These are phyloP conservation scores for Tachina fera DNA, from an alignment of 2,888 invertebrate genomes.

Conservation along the genomic window DNA sequence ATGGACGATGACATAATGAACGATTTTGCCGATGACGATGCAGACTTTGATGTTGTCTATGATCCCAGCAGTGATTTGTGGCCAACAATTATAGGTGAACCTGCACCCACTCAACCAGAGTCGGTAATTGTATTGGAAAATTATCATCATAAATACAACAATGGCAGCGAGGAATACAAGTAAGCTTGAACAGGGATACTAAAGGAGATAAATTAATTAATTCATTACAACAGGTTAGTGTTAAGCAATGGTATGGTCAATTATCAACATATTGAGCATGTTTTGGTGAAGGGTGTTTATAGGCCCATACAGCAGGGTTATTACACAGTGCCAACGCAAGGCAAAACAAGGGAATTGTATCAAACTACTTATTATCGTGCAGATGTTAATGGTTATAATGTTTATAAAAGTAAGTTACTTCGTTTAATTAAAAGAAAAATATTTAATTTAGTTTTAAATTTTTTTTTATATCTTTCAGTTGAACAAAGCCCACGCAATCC, in stretches of 20 bases:
- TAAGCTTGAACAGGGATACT: slow-evolving; percentile 59
- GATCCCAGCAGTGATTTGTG: slow-evolving; percentile 51
- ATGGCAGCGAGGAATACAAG: slow-evolving; percentile 79
- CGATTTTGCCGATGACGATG: slow-evolving; percentile 55
- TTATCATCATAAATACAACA: slow-evolving; percentile 76
- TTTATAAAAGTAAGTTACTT: slow-evolving; percentile 73
- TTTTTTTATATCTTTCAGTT: slow-evolving; percentile 67
- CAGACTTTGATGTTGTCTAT: slow-evolving; percentile 73
- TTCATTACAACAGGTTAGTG: slow-evolving; percentile 72
- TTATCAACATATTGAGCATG: slow-evolving; percentile 77
- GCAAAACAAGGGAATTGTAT: slow-evolving; percentile 59
- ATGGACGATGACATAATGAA: slow-evolving; percentile 70
- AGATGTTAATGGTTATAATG: slow-evolving; percentile 77
- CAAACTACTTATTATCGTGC: slow-evolving; percentile 77
- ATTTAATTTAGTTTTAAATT: not conserved
- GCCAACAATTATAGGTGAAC: slow-evolving; percentile 45
- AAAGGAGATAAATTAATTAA: not conserved
- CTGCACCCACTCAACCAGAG: slow-evolving; percentile 30
- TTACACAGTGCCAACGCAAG: slow-evolving; percentile 76
- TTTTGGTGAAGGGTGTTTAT: slow-evolving; percentile 72
- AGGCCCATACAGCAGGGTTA: slow-evolving; percentile 78
- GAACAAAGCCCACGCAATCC: slow-evolving; percentile 73
- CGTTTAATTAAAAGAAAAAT: not conserved
- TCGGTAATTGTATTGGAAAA: slow-evolving; percentile 75
- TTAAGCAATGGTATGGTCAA: slow-evolving; percentile 78